These are phyloP conservation scores for Andrena fulva DNA, from an alignment of 2,888 invertebrate genomes.

Conservation along the genomic window DNA sequence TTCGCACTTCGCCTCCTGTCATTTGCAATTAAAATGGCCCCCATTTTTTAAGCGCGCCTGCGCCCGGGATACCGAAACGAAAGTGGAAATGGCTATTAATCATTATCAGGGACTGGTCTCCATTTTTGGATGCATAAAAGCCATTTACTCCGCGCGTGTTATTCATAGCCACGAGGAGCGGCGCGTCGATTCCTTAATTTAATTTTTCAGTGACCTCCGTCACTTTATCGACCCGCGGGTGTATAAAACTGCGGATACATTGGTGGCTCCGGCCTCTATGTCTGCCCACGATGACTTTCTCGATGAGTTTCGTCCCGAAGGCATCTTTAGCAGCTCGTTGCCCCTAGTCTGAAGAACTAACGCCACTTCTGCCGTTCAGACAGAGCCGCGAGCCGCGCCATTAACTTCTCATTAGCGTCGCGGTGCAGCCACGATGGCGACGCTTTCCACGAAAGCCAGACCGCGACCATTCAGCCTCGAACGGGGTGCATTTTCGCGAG, in stretches of 20 bases:
- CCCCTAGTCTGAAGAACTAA: slow-evolving; percentile 63
- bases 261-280: neutral
- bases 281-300: slow-evolving; percentile 21
- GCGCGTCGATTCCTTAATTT: too few species aligned
- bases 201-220: neutral
- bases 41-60: neutral
- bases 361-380: slow-evolving; percentile 63
- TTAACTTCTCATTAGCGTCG: slow-evolving; percentile 77
- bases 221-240: neutral
- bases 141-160: neutral
- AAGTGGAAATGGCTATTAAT: slow-evolving; percentile 19
- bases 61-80: neutral
- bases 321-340: slow-evolving; percentile 61
- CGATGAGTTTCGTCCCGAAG: slow-evolving; percentile 34
- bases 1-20: slow-evolving; percentile 19
- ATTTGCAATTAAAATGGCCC: slow-evolving; percentile 36
- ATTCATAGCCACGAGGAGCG: too few species aligned
- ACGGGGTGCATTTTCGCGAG: slow-evolving; percentile 28
- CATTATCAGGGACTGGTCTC: slow-evolving; percentile 15
- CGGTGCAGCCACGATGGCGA: slow-evolving; percentile 26
- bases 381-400: slow-evolving; percentile 64
- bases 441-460: slow-evolving; percentile 39
- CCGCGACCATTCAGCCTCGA: slow-evolving; percentile 20
- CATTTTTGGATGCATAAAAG: neutral
- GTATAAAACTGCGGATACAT: neutral